Percentiles rank a stretch among this genome's conserved stretches.
phyloP scores from a whole-genome alignment of 1,140 invertebrate species.

The Ylistrum balloti region DNA sequence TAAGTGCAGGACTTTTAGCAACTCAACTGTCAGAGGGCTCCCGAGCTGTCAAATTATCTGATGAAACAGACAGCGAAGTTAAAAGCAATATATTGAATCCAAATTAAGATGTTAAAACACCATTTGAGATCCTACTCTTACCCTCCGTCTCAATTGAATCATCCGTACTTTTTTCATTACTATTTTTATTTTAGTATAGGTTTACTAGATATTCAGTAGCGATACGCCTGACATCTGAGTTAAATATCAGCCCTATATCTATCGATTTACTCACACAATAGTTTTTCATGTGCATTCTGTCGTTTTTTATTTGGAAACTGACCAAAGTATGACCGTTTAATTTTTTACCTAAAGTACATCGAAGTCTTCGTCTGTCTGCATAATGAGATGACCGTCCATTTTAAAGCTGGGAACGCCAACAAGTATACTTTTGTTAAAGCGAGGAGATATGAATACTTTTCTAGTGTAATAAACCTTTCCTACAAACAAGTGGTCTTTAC shows the following conservation, averaged over 20 bases:
- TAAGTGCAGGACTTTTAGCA: no score
- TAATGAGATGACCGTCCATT: not conserved
- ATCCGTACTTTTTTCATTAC: not conserved
- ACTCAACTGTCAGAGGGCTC: no score
- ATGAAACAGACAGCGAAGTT: not conserved
- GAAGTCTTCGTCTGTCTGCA: not conserved
- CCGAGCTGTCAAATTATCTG: no score
- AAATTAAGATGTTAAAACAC: not conserved
- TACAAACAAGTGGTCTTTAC: no score
- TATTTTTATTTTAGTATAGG: not conserved
- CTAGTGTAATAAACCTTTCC: no score
- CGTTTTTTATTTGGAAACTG: conserved; percentile 4
- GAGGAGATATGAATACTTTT: no score
- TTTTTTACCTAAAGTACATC: not conserved
- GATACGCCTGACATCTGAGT: not conserved
- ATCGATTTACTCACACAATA: not conserved
- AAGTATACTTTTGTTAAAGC: not conserved
- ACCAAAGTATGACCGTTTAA: not conserved
- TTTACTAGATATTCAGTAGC: not conserved
- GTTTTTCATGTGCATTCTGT: not conserved
- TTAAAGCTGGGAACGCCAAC: not conserved
- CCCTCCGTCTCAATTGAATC: not conserved
- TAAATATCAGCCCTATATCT: not conserved
- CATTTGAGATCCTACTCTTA: not conserved
- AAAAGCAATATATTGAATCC: not conserved